Evolutionary conservation across 2,797 vertebrate species (phyloP).

Genomic region (Thalassophryne amazonica): DNA sequence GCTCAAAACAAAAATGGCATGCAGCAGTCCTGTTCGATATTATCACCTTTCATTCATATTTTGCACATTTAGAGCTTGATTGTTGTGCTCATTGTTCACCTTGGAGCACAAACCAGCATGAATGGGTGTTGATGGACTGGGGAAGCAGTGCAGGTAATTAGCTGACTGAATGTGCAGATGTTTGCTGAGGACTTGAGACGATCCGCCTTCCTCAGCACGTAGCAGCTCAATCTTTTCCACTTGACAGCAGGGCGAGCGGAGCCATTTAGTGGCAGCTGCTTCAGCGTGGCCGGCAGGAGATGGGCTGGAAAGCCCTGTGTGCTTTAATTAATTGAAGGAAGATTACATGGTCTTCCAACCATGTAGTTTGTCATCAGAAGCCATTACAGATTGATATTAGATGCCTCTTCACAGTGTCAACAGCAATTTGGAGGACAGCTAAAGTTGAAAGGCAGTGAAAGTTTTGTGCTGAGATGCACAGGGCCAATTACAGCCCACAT

Average conservation of each 20-base stretch:
- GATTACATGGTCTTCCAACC: conserved; percentile 94
- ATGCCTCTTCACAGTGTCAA: conserved; percentile 92
- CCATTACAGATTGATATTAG: conserved; percentile 93
- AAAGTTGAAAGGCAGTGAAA: conserved; percentile 67
- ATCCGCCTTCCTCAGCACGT: conserved; percentile 79
- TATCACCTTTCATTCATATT: too few species aligned
- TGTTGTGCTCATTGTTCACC: too few species aligned
- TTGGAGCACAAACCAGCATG: neutral
- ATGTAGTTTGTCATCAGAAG: conserved; percentile 92
- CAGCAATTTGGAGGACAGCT: conserved; percentile 86
- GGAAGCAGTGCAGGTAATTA: conserved; percentile 78
- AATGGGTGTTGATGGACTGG: conserved; percentile 58
- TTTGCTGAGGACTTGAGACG: conserved; percentile 63
- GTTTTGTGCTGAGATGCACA: conserved; percentile 14
- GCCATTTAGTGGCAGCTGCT: conserved; percentile 85
- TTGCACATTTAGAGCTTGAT: too few species aligned
- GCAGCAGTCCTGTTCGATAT: too few species aligned
- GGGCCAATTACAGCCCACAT: neutral
- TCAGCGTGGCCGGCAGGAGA: conserved; percentile 40
- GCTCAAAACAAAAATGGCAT: too few species aligned
- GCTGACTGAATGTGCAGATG: conserved; percentile 77
- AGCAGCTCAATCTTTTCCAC: conserved; percentile 89
- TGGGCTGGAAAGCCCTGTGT: conserved; percentile 64
- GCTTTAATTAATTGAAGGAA: conserved; percentile 95
- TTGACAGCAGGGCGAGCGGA: conserved; percentile 85